A percentile compares a stretch with the other conserved stretches of the same genome.
Evolutionary conservation across 92 coral and sea anemone species (phyloP).

Genomic region (Porites cylindrica): DNA sequence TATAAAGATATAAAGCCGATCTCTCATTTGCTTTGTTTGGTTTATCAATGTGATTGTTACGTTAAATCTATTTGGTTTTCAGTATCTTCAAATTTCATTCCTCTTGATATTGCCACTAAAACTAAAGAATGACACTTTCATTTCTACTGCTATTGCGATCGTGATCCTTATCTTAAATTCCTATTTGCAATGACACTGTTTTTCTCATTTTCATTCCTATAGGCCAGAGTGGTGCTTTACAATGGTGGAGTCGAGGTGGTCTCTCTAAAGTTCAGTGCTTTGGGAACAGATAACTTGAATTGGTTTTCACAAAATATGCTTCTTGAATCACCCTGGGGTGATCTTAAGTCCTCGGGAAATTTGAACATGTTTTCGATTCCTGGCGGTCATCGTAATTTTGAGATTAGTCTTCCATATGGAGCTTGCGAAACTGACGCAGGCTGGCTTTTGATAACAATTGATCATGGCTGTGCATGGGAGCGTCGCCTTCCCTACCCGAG

Average conservation of each 20-base stretch:
- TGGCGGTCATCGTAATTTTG: conserved; percentile 27
- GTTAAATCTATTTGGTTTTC: too few relatives aligned
- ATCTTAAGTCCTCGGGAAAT: conserved; percentile 22
- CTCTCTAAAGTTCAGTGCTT: conserved; percentile 34
- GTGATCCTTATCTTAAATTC: too few relatives aligned
- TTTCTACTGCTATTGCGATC: too few relatives aligned
- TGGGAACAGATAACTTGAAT: conserved; percentile 22
- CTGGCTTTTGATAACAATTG: neutral
- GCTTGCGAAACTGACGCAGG: too few relatives aligned
- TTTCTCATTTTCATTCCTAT: too few relatives aligned
- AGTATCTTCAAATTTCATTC: too few relatives aligned
- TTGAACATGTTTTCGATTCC: conserved; percentile 7
- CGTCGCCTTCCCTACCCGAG: neutral
- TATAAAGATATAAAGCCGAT: too few relatives aligned
- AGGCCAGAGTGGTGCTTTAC: conserved; percentile 56
- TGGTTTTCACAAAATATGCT: conserved; percentile 44
- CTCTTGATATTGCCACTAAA: too few relatives aligned
- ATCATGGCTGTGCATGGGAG: neutral
- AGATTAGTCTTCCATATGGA: conserved; percentile 25
- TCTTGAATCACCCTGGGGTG: conserved; percentile 44
- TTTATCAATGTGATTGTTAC: too few relatives aligned
- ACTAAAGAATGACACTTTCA: too few relatives aligned
- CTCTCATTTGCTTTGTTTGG: too few relatives aligned
- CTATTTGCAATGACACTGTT: too few relatives aligned
- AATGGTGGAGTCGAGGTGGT: neutral